A percentile compares a stretch with the other conserved stretches of the same genome.
These are phyloP conservation scores for Bambusicola thoracicus DNA, from an alignment of 2,113 vertebrate genomes.

Conservation along the genomic window DNA sequence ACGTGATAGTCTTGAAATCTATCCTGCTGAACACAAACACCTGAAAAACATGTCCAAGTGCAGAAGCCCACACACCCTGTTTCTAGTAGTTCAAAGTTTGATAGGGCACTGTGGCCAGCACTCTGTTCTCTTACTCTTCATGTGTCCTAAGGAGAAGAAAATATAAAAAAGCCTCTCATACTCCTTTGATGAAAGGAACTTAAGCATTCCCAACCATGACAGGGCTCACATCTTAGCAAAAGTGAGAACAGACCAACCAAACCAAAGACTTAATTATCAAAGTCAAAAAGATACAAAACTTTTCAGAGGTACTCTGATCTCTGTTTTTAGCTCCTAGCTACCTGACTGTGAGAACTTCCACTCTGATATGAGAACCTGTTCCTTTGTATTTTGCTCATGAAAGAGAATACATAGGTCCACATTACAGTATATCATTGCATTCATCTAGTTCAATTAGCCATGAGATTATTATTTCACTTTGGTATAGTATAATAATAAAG, in stretches of 20 bases:
- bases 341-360: not conserved
- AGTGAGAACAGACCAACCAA: not conserved
- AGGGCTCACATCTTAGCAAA: not conserved
- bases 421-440: not conserved
- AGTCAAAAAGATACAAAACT: not conserved
- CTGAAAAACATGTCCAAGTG: not conserved
- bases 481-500: not conserved
- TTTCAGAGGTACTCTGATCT: too few relatives aligned
- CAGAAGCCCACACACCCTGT: not conserved
- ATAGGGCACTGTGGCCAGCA: not conserved
- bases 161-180: not conserved
- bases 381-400: not conserved
- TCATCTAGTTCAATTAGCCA: not conserved
- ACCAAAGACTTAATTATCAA: not conserved
- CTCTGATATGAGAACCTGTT: not conserved
- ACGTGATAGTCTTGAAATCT: not conserved
- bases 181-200: not conserved
- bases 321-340: not conserved
- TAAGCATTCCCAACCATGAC: too few relatives aligned
- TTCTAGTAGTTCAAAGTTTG: not conserved
- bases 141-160: not conserved
- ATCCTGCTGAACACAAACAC: not conserved
- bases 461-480: not conserved
- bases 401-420: not conserved
- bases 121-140: not conserved